Evolutionary conservation across 2,797 vertebrate genomes (phyloP).

Genomic region (Oryzias dopingdopingensis): DNA sequence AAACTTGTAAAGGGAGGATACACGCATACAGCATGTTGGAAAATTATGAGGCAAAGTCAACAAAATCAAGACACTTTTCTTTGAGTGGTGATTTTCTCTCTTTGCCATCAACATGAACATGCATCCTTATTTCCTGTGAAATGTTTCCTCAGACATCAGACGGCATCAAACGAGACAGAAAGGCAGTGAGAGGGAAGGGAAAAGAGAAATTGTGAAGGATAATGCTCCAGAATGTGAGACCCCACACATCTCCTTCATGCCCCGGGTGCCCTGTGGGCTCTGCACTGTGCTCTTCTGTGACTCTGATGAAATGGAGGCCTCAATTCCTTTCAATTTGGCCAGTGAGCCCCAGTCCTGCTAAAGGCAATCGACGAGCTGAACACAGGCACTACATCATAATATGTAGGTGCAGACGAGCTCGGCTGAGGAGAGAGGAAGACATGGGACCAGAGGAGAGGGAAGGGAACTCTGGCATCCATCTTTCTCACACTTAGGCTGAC

Average conservation of each 20-base stretch:
- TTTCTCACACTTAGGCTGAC: slow-evolving; percentile 59
- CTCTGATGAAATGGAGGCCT: slow-evolving; percentile 81
- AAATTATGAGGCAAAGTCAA: slow-evolving; percentile 60
- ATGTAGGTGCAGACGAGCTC: slow-evolving; percentile 77
- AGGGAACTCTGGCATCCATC: slow-evolving; percentile 77
- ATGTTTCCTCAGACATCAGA: slow-evolving; percentile 53
- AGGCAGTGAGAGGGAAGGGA: slow-evolving; percentile 22
- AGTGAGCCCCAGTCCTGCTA: slow-evolving; percentile 75
- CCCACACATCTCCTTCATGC: slow-evolving; percentile 33
- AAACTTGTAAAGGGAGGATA: slow-evolving; percentile 46
- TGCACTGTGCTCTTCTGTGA: slow-evolving; percentile 56
- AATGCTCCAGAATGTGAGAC: slow-evolving; percentile 22
- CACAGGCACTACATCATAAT: slow-evolving; percentile 84
- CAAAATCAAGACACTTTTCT: slow-evolving; percentile 63
- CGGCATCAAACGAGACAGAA: slow-evolving; percentile 47
- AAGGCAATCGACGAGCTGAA: slow-evolving; percentile 82
- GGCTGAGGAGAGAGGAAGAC: slow-evolving; percentile 61
- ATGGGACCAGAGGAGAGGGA: slow-evolving; percentile 70
- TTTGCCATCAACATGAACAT: slow-evolving; percentile 45
- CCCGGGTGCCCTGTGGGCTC: slow-evolving; percentile 47
- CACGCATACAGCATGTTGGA: slow-evolving; percentile 46
- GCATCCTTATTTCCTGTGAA: slow-evolving; percentile 56
- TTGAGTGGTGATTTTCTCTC: slow-evolving; percentile 50
- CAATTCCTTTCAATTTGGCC: slow-evolving; percentile 81
- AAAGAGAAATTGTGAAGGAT: slow-evolving; percentile 10